phyloP scores from a whole-genome alignment of 2,888 invertebrate genomes.

The Pollenia amentaria region DNA sequence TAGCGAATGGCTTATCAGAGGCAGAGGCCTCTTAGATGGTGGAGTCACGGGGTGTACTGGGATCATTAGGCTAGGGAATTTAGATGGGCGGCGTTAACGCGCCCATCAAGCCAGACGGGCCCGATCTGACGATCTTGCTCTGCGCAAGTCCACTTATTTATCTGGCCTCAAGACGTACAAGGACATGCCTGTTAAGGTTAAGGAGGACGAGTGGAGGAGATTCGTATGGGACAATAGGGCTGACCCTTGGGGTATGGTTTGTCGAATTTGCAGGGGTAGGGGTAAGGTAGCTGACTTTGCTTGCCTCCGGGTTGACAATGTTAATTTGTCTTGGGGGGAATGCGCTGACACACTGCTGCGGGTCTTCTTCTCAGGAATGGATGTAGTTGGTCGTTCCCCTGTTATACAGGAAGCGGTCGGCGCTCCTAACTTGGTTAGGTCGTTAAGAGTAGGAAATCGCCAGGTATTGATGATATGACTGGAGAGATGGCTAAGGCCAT shows the following conservation, averaged over 20 bases:
- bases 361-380: constrained; percentile 1
- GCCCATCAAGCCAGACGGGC: too few species aligned
- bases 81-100: too few species aligned
- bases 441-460: constrained; percentile 10
- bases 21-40: too few species aligned
- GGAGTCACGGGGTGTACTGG: too few species aligned
- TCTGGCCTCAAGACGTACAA: not conserved
- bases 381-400: not conserved
- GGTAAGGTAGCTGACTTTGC: not conserved
- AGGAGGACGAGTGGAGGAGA: not conserved
- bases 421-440: not conserved
- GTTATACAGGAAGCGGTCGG: not conserved
- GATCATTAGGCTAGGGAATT: too few species aligned
- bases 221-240: not conserved
- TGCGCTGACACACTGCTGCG: not conserved
- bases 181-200: not conserved
- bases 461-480: constrained; percentile 32
- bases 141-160: too few species aligned
- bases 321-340: not conserved
- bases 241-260: not conserved
- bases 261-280: constrained; percentile 19
- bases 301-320: not conserved
- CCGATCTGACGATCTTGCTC: too few species aligned
- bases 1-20: too few species aligned
- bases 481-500: constrained; percentile 32